phyloP scores from a whole-genome alignment of 2,797 vertebrate species.

The Accipiter fasciatus region DNA sequence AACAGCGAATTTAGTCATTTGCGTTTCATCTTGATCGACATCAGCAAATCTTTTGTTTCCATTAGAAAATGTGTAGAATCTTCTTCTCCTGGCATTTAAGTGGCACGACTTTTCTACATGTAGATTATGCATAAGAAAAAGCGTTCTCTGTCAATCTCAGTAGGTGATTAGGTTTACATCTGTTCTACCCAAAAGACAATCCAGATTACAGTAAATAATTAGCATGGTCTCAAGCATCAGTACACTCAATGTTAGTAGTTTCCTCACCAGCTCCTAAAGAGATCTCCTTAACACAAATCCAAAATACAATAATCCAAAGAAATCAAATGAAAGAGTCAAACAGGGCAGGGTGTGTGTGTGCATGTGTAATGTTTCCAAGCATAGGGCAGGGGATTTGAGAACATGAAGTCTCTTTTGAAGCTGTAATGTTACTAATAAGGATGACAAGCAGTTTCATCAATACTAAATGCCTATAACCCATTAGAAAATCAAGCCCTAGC shows the following conservation, averaged over 20 bases:
- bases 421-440: not conserved
- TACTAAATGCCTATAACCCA: rapidly evolving
- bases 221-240: not conserved
- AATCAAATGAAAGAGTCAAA: not conserved
- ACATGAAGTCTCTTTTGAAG: not conserved
- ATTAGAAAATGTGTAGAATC: not conserved
- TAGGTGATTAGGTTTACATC: not conserved
- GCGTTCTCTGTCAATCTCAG: not conserved
- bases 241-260: no score
- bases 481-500: not conserved
- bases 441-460: not conserved
- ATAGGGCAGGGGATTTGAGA: not conserved
- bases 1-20: not conserved
- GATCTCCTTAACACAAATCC: not conserved
- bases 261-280: not conserved
- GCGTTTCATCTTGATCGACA: not conserved
- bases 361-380: not conserved
- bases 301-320: not conserved
- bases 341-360: rapidly evolving
- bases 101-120: not conserved
- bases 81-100: not conserved
- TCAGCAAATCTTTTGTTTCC: not conserved
- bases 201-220: not conserved
- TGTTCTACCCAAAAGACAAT: not conserved
- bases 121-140: not conserved